Evolutionary conservation across 2,113 vertebrate species (phyloP), one percentile per base, ranked within the genome.

Genomic region (Hypomesus transpacificus): DNA sequence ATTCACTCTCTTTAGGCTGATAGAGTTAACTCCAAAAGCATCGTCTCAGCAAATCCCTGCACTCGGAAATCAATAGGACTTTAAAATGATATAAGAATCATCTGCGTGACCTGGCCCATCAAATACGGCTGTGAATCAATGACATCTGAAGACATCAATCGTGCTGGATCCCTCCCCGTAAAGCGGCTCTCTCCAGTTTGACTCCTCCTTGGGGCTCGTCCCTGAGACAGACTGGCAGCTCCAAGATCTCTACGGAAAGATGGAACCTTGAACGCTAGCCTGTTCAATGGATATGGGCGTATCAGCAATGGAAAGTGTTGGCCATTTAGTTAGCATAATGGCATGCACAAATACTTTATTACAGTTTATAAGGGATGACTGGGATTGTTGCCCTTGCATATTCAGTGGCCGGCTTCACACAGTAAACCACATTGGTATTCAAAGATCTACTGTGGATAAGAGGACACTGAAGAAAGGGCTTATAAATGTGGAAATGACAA

Each of bases 61-160:
- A 68, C 68, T 68, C 66, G 71, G 54, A 78, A 84, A 90, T 91
- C 89, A 75, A 89, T 87, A 82, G 22, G 0, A 76, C 75, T 76
- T 85, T 78, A 76, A 84, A 85, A 85, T 85, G 66, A 88, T 80
- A 76, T 67, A 84, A 83, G 82, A 82, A 85, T 81, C 78, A 83
- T 82, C 76, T 70, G 66, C 70, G 73, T 66, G 66, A 66, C 74
- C 61, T 20, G 69, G 72, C 75, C 52, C 64, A 75, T 22, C 78
- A 77, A 79, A 78, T 77, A 68, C 0, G 0, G 57, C 52, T 53
- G 60, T 22, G 73, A 87, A 85, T 88, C 86, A 67, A 85, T 85
- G 80, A 84, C 69, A 75, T 80, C 57, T 66, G 75, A 80, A 51
- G 70, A 79, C 67, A 89, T 87, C 84, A 74, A 71, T 81, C 53